Evolutionary conservation across 2,888 invertebrate genomes (phyloP).

Genomic region (Andrena dorsata): DNA sequence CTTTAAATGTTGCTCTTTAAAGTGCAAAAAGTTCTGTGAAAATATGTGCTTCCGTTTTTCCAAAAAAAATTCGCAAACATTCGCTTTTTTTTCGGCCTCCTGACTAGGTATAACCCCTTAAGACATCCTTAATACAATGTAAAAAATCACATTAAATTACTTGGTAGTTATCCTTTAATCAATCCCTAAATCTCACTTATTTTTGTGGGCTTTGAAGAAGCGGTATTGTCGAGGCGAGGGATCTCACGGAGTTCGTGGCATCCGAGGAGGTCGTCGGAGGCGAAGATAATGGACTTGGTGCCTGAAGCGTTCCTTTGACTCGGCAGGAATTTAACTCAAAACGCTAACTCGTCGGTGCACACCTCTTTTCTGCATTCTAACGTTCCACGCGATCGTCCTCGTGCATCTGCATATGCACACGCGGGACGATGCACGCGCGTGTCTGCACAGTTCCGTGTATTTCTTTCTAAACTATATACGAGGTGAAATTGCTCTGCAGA

Average conservation of each 20-base stretch:
- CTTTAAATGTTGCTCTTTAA: too few relatives aligned
- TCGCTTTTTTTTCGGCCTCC: too few relatives aligned
- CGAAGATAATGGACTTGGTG: slow-evolving; percentile 58
- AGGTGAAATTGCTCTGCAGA: neutral
- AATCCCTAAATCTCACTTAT: too few relatives aligned
- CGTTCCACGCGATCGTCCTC: slow-evolving; percentile 64
- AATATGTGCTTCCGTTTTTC: too few relatives aligned
- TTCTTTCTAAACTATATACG: slow-evolving; percentile 5
- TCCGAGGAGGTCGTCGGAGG: slow-evolving; percentile 44
- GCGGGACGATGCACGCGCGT: slow-evolving; percentile 18
- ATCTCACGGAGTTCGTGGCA: slow-evolving; percentile 25
- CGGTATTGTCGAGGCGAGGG: neutral
- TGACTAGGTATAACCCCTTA: too few relatives aligned
- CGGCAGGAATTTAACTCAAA: slow-evolving; percentile 75
- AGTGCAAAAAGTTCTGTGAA: too few relatives aligned
- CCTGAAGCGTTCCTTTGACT: slow-evolving; percentile 70
- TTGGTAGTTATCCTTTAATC: too few relatives aligned
- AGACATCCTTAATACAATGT: too few relatives aligned
- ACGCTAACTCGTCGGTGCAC: slow-evolving; percentile 71
- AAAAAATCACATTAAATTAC: too few relatives aligned
- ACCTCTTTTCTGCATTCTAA: slow-evolving; percentile 75
- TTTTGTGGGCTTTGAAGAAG: slow-evolving; percentile 14
- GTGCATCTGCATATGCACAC: slow-evolving; percentile 62
- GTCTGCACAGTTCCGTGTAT: slow-evolving; percentile 23
- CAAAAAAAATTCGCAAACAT: too few relatives aligned